Evolutionary conservation across 2,113 vertebrate species (phyloP), one percentile per base, ranked within the genome.

Genomic region (Nanorana parkeri): DNA sequence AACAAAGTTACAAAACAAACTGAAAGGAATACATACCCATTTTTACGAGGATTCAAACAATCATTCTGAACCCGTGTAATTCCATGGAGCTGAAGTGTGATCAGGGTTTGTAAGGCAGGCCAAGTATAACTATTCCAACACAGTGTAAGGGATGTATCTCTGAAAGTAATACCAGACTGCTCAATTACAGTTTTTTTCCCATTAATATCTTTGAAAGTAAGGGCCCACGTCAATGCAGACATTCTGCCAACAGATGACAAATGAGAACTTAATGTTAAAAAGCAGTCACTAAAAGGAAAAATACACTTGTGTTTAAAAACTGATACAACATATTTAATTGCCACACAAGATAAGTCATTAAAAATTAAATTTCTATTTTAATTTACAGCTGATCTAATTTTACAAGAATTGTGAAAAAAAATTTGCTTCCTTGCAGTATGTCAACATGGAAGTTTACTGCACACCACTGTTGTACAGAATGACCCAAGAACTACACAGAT

Each of bases 1-100:
- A 36, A 36, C 1, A 36, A 4, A 36, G 32, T 36, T 36, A 36
- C 32, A 36, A 7, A 7, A 3, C 32, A 36, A 36, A 36, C 32
- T 54, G 24, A n/a, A 26, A 72, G 24, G 3, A 71, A 77, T 65
- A 88, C 92, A 89, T 81, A 95, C 93, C 90, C 78, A n/a, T 78
- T 87, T 77, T 55, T 88, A 68, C 10, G 65, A 63, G 51, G 20
- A 69, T 20, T 0, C 69, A 81, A 85, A 76, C 47, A 78, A 41
- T 86, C 83, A 84, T 89, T 88, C 47, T 93, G 83, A 21, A 95
- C 78, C 3, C 92, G 94, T 0, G 28, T 91, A 85, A 96, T 89
- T 36, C 95, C 93, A 28, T 92, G 93, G 11, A 99, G 80, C 47
- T 94, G 91, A 60, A 99, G 61, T 61, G 86, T 91, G 67, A 90